Conservation (phyloP, 1,140 invertebrate genomes). For the Theocolax elegans region DNA sequence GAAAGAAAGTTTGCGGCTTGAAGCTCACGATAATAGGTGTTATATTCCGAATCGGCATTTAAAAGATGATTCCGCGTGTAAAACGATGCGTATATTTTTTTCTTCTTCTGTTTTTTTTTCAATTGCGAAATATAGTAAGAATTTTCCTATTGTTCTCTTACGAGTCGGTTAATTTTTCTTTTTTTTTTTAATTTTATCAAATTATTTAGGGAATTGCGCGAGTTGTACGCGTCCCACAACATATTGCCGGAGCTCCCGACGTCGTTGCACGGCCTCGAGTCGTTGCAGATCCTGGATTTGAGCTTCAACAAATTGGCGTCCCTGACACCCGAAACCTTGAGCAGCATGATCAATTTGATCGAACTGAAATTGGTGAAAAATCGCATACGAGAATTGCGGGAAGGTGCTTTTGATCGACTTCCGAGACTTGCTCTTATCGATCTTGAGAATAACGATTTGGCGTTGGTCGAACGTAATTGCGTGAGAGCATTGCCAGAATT, state of each 20-base stretch:
- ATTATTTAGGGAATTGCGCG: conserved; percentile 72
- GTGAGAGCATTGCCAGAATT: conserved; percentile 81
- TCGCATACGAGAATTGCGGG: conserved; percentile 76
- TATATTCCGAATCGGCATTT: too few relatives aligned
- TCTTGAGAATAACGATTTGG: conserved; percentile 84
- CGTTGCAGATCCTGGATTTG: conserved; percentile 78
- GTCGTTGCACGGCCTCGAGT: conserved; percentile 75
- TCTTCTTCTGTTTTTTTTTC: too few relatives aligned
- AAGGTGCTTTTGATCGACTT: conserved; percentile 79
- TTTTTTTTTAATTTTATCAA: not conserved
- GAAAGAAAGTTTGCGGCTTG: too few relatives aligned
- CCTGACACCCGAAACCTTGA: conserved; percentile 75
- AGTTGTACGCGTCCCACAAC: conserved; percentile 83
- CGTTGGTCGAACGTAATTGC: conserved; percentile 80
- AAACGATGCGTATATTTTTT: too few relatives aligned
- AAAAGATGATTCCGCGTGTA: too few relatives aligned
- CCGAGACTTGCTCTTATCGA: conserved; percentile 78
- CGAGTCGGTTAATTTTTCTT: too few relatives aligned
- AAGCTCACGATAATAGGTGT: too few relatives aligned
- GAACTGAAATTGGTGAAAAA: conserved; percentile 80
- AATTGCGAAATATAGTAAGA: too few relatives aligned
- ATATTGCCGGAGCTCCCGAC: conserved; percentile 77
- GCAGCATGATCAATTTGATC: conserved; percentile 73
- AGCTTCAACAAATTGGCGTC: conserved; percentile 83
- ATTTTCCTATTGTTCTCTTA: too few relatives aligned